These are phyloP conservation scores for Bubo bubo DNA, from an alignment of 2,113 vertebrate species.

Conservation along the genomic window DNA sequence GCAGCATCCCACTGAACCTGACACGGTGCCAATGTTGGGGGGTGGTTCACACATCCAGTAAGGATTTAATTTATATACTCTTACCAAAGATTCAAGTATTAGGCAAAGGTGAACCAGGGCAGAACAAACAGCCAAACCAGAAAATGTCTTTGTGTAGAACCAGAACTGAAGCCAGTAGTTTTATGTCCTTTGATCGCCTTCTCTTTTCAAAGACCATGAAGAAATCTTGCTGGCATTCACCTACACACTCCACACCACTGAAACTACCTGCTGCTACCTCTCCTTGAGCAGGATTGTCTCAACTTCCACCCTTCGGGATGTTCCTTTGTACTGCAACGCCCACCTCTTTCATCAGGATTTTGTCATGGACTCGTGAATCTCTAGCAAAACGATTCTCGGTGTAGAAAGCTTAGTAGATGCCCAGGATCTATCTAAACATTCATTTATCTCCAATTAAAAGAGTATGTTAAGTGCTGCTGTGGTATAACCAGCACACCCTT, in stretches of 20 bases:
- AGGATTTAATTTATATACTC: background rate
- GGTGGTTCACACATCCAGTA: background rate
- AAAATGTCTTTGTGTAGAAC: background rate
- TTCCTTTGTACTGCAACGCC: background rate
- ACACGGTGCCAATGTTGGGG: rapidly evolving
- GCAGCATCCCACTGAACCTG: background rate
- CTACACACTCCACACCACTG: background rate
- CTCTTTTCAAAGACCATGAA: background rate
- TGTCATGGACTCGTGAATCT: background rate
- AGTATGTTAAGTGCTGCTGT: background rate
- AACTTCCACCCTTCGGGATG: background rate
- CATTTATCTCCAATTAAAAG: background rate
- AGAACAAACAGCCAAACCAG: background rate
- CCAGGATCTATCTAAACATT: background rate
- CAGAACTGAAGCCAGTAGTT: background rate
- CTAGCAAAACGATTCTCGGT: background rate
- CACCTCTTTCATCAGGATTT: background rate
- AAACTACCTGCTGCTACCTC: background rate
- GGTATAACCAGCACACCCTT: background rate
- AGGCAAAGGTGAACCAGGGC: background rate
- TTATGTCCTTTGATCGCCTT: background rate
- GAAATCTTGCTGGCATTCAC: background rate
- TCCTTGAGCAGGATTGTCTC: background rate
- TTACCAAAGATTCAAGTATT: background rate
- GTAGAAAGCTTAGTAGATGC: background rate